phyloP scores from a whole-genome alignment of 2,888 invertebrate genomes.

The Acanthosepion lycidas region DNA sequence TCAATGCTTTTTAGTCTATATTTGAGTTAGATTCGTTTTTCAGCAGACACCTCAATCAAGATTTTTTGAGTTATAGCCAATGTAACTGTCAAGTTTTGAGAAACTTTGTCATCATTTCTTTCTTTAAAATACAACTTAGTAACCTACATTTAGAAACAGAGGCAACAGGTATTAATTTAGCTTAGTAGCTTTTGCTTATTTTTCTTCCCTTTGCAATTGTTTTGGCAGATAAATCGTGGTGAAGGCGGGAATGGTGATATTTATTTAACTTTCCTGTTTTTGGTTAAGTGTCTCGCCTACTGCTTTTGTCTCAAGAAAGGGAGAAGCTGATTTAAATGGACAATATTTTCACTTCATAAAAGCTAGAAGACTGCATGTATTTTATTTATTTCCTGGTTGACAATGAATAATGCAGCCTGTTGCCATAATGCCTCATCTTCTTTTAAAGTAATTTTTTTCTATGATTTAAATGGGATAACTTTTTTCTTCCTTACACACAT shows the following conservation, averaged over 20 bases:
- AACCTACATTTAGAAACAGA: not conserved
- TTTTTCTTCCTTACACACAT: not conserved
- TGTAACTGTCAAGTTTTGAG: not conserved
- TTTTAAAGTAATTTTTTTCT: not conserved
- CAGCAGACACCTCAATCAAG: no score
- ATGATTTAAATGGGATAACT: not conserved
- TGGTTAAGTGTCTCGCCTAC: not conserved
- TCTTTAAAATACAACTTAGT: not conserved
- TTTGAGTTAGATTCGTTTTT: no score
- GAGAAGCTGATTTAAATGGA: not conserved
- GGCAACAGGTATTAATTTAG: not conserved
- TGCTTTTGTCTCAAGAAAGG: not conserved
- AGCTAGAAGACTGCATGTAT: not conserved
- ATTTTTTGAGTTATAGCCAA: not conserved
- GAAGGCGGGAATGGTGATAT: not conserved
- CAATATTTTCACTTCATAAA: not conserved
- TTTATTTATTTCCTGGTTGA: not conserved
- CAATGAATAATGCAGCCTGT: not conserved
- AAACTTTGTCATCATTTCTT: not conserved
- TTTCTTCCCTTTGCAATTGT: not conserved
- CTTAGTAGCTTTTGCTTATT: not conserved
- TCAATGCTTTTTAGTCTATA: not conserved
- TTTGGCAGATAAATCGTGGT: not conserved
- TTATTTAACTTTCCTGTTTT: not conserved
- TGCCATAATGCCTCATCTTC: not conserved